Base-by-base conservation (phyloP, 2,113 vertebrate species). In the Cygnus buccinator region DNA sequence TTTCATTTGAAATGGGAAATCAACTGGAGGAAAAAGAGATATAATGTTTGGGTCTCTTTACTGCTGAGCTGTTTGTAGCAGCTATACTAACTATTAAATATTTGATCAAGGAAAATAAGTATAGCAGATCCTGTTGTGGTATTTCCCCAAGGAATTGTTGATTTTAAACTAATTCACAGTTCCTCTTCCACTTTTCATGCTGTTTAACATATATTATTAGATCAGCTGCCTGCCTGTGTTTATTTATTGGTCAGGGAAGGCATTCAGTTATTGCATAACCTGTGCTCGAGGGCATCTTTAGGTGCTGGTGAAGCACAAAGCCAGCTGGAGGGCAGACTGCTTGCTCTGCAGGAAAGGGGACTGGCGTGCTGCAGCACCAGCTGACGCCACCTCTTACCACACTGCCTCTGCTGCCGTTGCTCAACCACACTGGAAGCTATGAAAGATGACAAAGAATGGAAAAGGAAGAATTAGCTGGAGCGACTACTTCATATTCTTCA, bases 61-160 rank as follows among this genome's bases (percentile, higher is more conserved):
- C 48, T 6, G 31, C 48, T 8, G 79, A 39, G 65, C 2, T 57
- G 39, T n/a, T 22, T 0, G 77, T 4, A 17, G 21, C 73, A 54
- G 80, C 41, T 39, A 6, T 10, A 2, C 23, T 1, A 2, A 18
- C 2, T 5, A 13, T 1, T 0, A 8, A 0, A 0, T 2, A 10
- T n/a, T 15, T 48, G 61, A 71, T 18, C 13, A 0, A 17, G 61
- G 70, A 43, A 19, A 73, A 31, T 59, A 3, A 6, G 61, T 59
- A 5, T 1, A 29, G 86, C 77, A 15, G 33, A 5, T 63, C 43
- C 54, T 13, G 2, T 4, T 3, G 0, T 1, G 11, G 78, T 52
- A 0, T 28, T 54, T 74, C 50, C 39, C 65, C 75, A 2, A 13
- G 61, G 79, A 50, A 10, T 2, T 31, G 52, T 5, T 63, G 7